Conservation (phyloP, 2,113 vertebrate species). For the Boulengeromyrus knoepffleri region DNA sequence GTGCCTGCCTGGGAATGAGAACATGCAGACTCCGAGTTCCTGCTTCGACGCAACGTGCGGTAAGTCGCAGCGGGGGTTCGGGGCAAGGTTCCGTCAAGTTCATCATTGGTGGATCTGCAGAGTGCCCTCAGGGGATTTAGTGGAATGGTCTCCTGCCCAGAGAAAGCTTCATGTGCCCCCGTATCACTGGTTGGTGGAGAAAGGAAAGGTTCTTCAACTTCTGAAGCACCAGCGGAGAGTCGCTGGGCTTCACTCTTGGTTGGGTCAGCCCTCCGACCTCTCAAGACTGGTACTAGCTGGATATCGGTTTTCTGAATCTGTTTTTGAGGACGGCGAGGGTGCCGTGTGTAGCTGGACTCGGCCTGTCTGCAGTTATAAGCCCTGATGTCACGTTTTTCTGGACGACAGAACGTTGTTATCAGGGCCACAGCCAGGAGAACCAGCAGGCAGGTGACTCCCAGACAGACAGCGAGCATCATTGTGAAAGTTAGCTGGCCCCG, state of each 20-base stretch:
- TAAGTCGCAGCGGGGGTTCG: conserved; percentile 42
- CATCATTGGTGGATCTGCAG: conserved; percentile 54
- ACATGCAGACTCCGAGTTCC: conserved; percentile 46
- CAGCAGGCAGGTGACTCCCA: conserved; percentile 62
- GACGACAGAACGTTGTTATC: conserved; percentile 70
- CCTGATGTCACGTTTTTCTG: conserved; percentile 70
- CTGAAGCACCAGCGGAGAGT: conserved; percentile 19
- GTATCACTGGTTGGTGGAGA: conserved; percentile 61
- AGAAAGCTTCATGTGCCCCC: conserved; percentile 65
- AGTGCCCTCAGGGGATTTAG: conserved; percentile 42
- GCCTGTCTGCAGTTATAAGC: conserved; percentile 92
- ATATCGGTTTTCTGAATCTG: conserved; percentile 89
- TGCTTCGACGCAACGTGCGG: conserved; percentile 48
- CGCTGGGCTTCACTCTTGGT: conserved; percentile 40
- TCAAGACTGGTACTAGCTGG: conserved; percentile 74
- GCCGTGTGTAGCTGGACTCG: conserved; percentile 74
- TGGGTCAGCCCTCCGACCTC: conserved; percentile 56
- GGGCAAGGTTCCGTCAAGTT: conserved; percentile 48
- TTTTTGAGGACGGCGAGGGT: conserved; percentile 81
- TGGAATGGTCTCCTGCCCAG: conserved; percentile 23
- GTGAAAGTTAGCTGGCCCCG: conserved; percentile 61
- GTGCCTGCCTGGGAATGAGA: conserved; percentile 48
- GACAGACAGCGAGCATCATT: conserved; percentile 65
- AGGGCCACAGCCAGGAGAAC: conserved; percentile 66
- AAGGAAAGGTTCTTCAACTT: conserved; percentile 38